phyloP scores from a whole-genome alignment of 2,797 vertebrate species.

The Typhlichthys eigenmanni region DNA sequence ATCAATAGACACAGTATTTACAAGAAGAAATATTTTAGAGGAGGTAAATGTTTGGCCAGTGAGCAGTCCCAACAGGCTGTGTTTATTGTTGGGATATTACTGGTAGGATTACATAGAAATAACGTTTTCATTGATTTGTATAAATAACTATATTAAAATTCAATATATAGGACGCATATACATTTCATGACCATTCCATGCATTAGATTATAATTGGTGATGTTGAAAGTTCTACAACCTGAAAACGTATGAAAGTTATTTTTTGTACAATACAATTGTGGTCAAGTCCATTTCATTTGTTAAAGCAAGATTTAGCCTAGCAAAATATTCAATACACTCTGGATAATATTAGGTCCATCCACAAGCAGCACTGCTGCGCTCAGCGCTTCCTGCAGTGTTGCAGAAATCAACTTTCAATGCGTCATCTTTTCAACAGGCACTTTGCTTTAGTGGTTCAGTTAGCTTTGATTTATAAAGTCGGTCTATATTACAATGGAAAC shows the following conservation, averaged over 20 bases:
- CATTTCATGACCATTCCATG: too few species aligned
- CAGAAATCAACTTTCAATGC: conserved; percentile 9
- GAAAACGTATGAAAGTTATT: neutral
- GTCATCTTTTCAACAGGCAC: conserved; percentile 1
- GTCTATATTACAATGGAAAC: neutral
- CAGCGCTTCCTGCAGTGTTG: conserved; percentile 12
- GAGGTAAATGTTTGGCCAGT: conserved; percentile 7
- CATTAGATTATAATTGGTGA: too few species aligned
- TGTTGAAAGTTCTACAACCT: neutral
- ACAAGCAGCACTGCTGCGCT: neutral
- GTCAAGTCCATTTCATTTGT: neutral
- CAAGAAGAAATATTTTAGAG: conserved; percentile 26
- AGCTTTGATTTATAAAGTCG: conserved; percentile 21
- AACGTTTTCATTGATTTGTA: too few species aligned
- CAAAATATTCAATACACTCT: neutral
- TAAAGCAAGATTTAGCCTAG: neutral
- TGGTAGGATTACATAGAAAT: too few species aligned
- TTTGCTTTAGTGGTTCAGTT: conserved; percentile 31
- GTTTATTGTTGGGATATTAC: too few species aligned
- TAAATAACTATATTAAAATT: too few species aligned
- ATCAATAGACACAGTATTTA: conserved; percentile 14
- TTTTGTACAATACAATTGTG: neutral
- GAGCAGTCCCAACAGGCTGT: neutral
- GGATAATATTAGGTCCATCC: neutral
- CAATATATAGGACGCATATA: too few species aligned